Conservation (phyloP, 2,797 vertebrate species). For the Molossus alvarezi region DNA sequence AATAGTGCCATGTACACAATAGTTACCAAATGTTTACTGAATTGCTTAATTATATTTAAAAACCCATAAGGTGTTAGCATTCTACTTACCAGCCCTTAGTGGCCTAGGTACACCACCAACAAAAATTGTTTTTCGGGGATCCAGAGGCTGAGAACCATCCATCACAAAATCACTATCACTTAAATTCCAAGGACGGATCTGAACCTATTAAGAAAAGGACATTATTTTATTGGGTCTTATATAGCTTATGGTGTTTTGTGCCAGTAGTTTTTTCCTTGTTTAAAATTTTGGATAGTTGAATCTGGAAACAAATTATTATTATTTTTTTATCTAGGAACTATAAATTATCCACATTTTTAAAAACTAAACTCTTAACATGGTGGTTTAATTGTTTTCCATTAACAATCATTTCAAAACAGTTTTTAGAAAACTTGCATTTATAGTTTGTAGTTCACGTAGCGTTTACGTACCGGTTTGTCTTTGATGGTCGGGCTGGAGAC, state of each 20-base stretch:
- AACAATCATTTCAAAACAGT: constrained; percentile 69
- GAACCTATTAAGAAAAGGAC: constrained; percentile 91
- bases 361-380: constrained; percentile 67
- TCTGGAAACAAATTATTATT: constrained; percentile 76
- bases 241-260: neutral
- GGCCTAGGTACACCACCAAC: constrained; percentile 98
- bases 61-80: neutral
- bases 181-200: constrained; percentile 99
- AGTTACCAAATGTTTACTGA: neutral
- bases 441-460: constrained; percentile 52
- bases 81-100: constrained; percentile 95
- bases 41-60: neutral
- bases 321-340: constrained; percentile 12
- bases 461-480: constrained; percentile 97
- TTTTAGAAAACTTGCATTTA: constrained; percentile 80
- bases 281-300: constrained; percentile 3
- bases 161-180: constrained; percentile 99
- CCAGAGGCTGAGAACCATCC: constrained; percentile 99
- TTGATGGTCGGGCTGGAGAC: constrained; percentile 99
- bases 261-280: neutral
- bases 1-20: neutral
- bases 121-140: constrained; percentile 99
- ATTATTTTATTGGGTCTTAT: constrained; percentile 38
- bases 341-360: constrained; percentile 77
- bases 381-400: constrained; percentile 69